Conservation (phyloP, 2,888 invertebrate species). For the Argyra leucocephala region DNA sequence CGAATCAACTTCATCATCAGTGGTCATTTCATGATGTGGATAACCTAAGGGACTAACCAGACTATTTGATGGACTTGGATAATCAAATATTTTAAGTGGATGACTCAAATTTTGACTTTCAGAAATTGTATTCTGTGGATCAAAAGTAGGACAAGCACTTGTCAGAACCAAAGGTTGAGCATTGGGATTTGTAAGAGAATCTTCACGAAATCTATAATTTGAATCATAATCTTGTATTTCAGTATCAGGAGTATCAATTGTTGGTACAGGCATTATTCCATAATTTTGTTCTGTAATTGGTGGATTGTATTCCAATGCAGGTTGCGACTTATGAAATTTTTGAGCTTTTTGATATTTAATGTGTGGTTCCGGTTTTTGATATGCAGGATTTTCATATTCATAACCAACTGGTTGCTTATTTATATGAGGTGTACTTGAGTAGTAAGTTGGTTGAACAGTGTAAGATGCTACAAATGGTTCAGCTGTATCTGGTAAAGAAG, state of each 20-base stretch:
- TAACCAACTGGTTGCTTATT: neutral
- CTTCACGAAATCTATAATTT: conserved; percentile 28
- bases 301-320: neutral
- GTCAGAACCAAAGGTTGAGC: conserved; percentile 39
- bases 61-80: conserved; percentile 23
- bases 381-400: conserved; percentile 8
- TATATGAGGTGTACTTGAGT: neutral
- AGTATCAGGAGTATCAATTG: conserved; percentile 47
- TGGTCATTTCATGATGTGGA: conserved; percentile 30
- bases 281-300: conserved; percentile 25
- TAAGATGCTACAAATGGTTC: conserved; percentile 28
- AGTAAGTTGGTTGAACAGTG: neutral
- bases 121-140: conserved; percentile 18
- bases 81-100: conserved; percentile 24
- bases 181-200: conserved; percentile 38
- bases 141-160: conserved; percentile 34
- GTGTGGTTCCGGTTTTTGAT: conserved; percentile 19
- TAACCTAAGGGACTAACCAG: conserved; percentile 15
- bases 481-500: conserved; percentile 39
- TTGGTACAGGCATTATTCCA: conserved; percentile 43
- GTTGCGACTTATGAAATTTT: neutral
- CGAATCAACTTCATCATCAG: conserved; percentile 37
- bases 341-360: neutral
- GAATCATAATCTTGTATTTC: conserved; percentile 44
- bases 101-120: conserved; percentile 15